Base-by-base conservation (phyloP, 1,140 invertebrate species). In the Anagrus nilaparvatae region DNA sequence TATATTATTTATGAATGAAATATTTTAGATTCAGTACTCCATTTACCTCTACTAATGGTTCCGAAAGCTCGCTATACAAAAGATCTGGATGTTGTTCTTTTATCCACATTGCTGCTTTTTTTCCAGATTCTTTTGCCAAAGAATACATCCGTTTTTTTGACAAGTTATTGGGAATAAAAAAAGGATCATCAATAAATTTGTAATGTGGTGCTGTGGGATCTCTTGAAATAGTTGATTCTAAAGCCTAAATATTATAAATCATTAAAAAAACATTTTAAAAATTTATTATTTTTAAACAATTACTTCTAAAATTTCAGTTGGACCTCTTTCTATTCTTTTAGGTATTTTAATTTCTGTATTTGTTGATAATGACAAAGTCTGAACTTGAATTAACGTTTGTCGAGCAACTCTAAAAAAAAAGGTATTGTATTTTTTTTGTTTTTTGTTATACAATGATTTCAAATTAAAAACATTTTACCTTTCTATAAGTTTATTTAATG, bases 181-280 rank as follows among this genome's bases (percentile, higher is more conserved):
- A 92, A 5, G 90, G 89, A 69, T 95, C 91, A 75, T 95, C 89
- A 54, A 87, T 81, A 60, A 79, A 94, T 60, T 85, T 87, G 58
- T 87, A 93, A 61, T 87, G 80, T 16, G 85, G 68, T n/a, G 82
- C 85, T 13, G 81, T 87, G 21, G 74, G 70, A 68, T 93, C 88
- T 19, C 74, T 63, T 21, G 72, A 70, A 14, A 89, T 74, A 3
- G 84, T 88, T 44, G 70, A 73, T 23, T 83, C 78, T 47, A 91
- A 65, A 7, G 86, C 86, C 69, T 84, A 66, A 28, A 47, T 33
- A 36, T 36, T 33, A 16, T 33, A 46, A 48, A 36, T 31, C 40
- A 34, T 30, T 28, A 31, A 19, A 18, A 23, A 25, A 18, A 1
- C 17, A 33, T 18, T 7, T 33, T 7, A 16, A 29, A 35, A 3